These are phyloP conservation scores for Thecocarcelia acutangulata DNA, from an alignment of 2,888 invertebrate genomes.

Conservation along the genomic window DNA sequence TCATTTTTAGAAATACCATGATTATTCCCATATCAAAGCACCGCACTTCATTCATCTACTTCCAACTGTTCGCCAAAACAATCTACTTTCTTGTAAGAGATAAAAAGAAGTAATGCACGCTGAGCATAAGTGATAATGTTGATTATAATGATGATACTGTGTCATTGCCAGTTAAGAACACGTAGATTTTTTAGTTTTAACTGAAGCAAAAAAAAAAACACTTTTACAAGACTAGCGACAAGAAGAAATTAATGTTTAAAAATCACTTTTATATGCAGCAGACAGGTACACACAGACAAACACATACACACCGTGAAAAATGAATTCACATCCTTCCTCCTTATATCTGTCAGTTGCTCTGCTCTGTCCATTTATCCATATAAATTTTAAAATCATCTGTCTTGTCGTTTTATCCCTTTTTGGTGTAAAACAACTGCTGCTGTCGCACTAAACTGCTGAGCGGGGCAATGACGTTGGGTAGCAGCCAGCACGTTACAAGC, in stretches of 20 bases:
- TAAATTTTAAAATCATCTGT: conserved; percentile 63
- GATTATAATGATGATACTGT: conserved; percentile 56
- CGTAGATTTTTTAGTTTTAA: not conserved
- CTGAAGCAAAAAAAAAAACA: not conserved
- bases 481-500: conserved; percentile 26
- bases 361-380: conserved; percentile 62
- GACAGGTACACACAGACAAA: not conserved
- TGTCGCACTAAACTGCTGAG: conserved; percentile 50
- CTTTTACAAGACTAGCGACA: not conserved
- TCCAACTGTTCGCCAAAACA: conserved; percentile 21
- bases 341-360: conserved; percentile 56
- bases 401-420: conserved; percentile 53
- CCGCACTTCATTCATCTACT: conserved; percentile 15
- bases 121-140: conserved; percentile 58
- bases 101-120: no score
- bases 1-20: not conserved
- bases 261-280: conserved; percentile 34
- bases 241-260: conserved; percentile 39
- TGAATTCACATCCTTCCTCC: conserved; percentile 37
- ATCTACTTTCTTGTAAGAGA: not conserved
- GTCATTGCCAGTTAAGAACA: conserved; percentile 55
- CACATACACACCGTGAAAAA: not conserved
- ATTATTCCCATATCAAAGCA: not conserved
- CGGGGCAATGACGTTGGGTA: not conserved
- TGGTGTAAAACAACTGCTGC: conserved; percentile 59